Evolutionary conservation across 2,888 invertebrate genomes (phyloP).

Genomic region (Ophion obscuratus): DNA sequence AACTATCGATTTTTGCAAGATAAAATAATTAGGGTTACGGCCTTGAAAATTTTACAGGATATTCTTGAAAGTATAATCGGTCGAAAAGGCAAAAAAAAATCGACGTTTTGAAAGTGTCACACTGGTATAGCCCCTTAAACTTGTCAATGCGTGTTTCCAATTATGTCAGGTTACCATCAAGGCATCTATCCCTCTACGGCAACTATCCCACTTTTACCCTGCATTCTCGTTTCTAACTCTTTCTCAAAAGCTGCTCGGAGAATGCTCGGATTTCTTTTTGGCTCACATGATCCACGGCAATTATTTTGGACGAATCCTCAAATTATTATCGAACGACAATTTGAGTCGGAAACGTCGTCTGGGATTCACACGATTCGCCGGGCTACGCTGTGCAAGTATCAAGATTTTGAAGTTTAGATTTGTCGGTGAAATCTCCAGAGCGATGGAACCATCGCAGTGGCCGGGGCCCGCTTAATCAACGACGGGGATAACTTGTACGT

Average conservation of each 20-base stretch:
- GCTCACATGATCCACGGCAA: background rate
- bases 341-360: background rate
- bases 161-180: too few relatives aligned
- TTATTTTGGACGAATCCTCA: background rate
- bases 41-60: too few relatives aligned
- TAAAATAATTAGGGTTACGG: too few relatives aligned
- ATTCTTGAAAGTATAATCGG: too few relatives aligned
- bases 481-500: slow-evolving; percentile 31
- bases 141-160: too few relatives aligned
- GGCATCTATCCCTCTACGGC: too few relatives aligned
- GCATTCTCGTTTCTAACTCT: background rate
- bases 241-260: background rate
- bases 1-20: too few relatives aligned
- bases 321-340: background rate
- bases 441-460: background rate
- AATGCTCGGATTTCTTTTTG: background rate
- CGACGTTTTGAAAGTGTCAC: too few relatives aligned
- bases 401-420: background rate
- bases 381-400: background rate
- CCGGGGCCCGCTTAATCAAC: slow-evolving; percentile 43
- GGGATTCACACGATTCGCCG: background rate
- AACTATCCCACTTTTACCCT: background rate
- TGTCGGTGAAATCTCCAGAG: background rate
- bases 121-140: too few relatives aligned
- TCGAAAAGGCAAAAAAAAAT: too few relatives aligned